These are phyloP conservation scores for Pelochelys cantorii DNA, from an alignment of 2,797 vertebrate species.

Conservation along the genomic window DNA sequence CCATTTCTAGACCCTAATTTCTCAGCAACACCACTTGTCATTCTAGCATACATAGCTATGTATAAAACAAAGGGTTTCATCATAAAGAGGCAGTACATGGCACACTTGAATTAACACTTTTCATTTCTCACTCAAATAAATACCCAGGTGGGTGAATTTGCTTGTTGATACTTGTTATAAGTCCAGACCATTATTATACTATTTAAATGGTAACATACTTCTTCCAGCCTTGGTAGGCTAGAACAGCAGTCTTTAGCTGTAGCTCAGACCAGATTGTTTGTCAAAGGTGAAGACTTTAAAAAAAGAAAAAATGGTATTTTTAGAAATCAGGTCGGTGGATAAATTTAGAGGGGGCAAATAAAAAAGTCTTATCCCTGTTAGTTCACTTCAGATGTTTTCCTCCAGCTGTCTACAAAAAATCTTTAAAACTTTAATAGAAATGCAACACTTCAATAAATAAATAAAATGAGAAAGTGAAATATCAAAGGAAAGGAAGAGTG, in stretches of 20 bases:
- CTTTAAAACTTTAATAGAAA: conserved; percentile 40
- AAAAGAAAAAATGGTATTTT: conserved; percentile 32
- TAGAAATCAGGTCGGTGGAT: conserved; percentile 62
- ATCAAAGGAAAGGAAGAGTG: conserved; percentile 14
- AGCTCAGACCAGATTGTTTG: conserved; percentile 51
- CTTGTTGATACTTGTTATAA: neutral
- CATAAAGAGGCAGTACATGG: neutral
- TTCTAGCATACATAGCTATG: neutral
- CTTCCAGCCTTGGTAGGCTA: neutral
- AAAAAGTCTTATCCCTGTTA: conserved; percentile 29
- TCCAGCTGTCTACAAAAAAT: conserved; percentile 31
- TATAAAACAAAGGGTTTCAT: neutral
- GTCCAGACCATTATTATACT: neutral
- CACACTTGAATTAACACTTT: neutral
- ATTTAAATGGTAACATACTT: neutral
- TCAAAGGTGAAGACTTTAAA: conserved; percentile 64
- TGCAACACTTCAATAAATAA: conserved; percentile 32
- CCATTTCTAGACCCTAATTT: neutral
- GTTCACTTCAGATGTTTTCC: conserved; percentile 42
- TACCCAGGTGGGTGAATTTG: neutral
- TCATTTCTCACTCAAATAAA: neutral
- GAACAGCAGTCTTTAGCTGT: conserved; percentile 23
- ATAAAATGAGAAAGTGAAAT: neutral
- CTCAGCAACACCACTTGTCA: neutral
- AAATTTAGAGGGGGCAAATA: conserved; percentile 56